A percentile compares a stretch with the other conserved stretches of the same genome.
Evolutionary conservation across 2,888 invertebrate genomes (phyloP).

Genomic region (Eulithis testata): DNA sequence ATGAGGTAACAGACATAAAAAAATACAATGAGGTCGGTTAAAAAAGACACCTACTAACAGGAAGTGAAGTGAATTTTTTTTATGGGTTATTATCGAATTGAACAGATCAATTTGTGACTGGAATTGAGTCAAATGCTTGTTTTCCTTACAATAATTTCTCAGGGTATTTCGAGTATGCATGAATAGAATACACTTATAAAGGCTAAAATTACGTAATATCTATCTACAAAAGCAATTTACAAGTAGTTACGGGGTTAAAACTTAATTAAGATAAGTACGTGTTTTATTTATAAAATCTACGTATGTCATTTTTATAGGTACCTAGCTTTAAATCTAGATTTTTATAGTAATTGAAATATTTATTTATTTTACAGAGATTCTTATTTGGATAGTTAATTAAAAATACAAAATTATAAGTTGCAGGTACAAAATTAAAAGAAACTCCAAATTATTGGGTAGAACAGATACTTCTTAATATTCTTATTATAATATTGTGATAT

Average conservation of each 20-base stretch:
- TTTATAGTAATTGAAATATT: constrained; percentile 22
- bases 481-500: constrained; percentile 4
- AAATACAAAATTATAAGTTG: not conserved
- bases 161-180: constrained; percentile 11
- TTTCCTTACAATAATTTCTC: constrained; percentile 11
- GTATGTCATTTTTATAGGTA: constrained; percentile 8
- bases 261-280: constrained; percentile 35
- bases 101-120: constrained; percentile 1
- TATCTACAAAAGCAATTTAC: constrained; percentile 33
- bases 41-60: too few relatives aligned
- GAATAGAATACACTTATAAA: constrained; percentile 9
- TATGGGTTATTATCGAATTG: too few relatives aligned
- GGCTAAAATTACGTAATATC: constrained; percentile 22
- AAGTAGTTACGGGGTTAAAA: constrained; percentile 25
- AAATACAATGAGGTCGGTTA: too few relatives aligned
- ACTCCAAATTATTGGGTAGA: not conserved
- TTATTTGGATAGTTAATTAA: constrained; percentile 7
- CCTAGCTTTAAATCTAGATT: constrained; percentile 26
- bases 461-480: not conserved
- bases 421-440: not conserved
- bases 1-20: too few relatives aligned
- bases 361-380: constrained; percentile 29
- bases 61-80: too few relatives aligned
- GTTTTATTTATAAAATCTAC: constrained; percentile 33
- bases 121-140: constrained; percentile 21